These are phyloP conservation scores for Callimorpha dominula DNA, from an alignment of 2,888 invertebrate species.

Conservation along the genomic window DNA sequence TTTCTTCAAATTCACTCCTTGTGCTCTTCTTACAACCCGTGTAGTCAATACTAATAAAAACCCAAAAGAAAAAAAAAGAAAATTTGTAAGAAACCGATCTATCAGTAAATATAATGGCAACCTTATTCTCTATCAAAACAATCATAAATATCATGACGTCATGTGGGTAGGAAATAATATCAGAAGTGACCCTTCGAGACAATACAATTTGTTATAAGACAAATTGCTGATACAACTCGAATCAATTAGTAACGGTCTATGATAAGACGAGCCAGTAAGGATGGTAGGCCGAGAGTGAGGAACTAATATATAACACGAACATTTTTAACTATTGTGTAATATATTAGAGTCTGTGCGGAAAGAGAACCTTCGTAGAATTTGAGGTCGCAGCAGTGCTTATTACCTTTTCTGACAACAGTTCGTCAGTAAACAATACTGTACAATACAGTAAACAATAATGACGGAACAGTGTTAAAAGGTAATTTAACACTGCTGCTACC, in stretches of 20 bases:
- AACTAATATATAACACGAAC: background rate
- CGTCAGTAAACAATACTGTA: no score
- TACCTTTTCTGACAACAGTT: no score
- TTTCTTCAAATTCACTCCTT: no score
- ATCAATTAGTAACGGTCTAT: conserved; percentile 52
- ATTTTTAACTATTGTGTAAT: background rate
- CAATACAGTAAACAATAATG: no score
- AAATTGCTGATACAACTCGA: conserved; percentile 36
- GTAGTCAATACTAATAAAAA: background rate
- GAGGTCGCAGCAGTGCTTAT: no score
- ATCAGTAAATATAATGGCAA: background rate
- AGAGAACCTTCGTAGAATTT: no score
- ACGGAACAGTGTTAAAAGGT: no score
- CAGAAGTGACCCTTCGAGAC: conserved; percentile 27
- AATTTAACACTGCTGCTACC: no score
- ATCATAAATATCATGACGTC: conserved; percentile 21
- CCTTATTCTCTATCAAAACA: conserved; percentile 12
- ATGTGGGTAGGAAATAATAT: conserved; percentile 18
- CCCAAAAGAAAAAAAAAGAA: background rate
- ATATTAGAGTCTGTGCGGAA: no score
- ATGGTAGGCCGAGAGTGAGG: conserved; percentile 24
- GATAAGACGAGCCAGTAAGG: conserved; percentile 31
- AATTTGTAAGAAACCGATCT: background rate
- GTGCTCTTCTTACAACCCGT: no score
- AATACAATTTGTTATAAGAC: conserved; percentile 41